These are phyloP conservation scores for Sarcoramphus papa DNA, from an alignment of 2,797 vertebrate species.

Conservation along the genomic window DNA sequence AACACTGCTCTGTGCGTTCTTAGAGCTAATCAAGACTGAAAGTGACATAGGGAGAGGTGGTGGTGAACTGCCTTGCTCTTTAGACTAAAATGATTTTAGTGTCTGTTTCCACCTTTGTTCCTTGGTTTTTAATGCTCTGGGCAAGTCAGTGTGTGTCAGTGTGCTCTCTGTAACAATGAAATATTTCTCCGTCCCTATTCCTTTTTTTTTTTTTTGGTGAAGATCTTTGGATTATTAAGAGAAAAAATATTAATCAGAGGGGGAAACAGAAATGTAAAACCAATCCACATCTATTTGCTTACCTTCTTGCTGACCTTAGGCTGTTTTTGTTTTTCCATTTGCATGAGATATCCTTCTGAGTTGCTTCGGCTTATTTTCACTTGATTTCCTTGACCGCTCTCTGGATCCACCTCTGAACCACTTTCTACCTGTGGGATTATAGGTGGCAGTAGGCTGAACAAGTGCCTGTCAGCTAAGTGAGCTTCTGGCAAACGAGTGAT, in stretches of 20 bases:
- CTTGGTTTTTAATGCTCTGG: neutral
- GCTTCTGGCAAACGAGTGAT: neutral
- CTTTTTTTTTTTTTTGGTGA: neutral
- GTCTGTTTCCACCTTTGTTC: neutral
- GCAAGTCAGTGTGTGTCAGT: neutral
- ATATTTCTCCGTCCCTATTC: neutral
- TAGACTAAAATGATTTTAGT: neutral
- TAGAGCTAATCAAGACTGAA: neutral
- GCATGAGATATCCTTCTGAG: slow-evolving; percentile 77
- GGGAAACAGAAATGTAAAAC: neutral
- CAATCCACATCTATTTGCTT: neutral
- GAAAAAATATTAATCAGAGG: neutral
- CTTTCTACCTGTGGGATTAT: slow-evolving; percentile 45
- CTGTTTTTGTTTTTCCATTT: slow-evolving; percentile 73
- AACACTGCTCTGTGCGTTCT: slow-evolving; percentile 20
- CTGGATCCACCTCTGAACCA: neutral
- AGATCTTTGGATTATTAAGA: neutral
- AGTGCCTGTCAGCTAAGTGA: neutral
- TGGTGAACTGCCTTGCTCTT: neutral
- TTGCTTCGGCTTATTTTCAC: slow-evolving; percentile 52
- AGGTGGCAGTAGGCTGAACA: slow-evolving; percentile 72
- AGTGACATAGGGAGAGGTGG: neutral
- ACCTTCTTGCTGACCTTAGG: slow-evolving; percentile 75
- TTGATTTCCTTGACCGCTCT: neutral
- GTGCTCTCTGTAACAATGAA: neutral